Conservation (phyloP, 2,888 invertebrate species). For the Cloeon dipterum region DNA sequence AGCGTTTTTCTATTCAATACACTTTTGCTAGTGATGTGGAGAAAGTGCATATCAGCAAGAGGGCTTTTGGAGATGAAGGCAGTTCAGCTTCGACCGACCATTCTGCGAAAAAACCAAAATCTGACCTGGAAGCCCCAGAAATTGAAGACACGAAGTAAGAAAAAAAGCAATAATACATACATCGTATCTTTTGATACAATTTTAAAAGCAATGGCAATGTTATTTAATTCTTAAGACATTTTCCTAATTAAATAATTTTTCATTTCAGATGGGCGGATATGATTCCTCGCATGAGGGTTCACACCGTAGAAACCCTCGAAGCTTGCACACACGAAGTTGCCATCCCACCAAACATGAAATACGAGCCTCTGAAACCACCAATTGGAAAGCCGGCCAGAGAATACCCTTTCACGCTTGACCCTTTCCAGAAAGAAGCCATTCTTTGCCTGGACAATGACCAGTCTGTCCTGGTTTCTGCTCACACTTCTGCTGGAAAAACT, state of each 20-base stretch:
- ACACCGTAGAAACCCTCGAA: slow-evolving; percentile 71
- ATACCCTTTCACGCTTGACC: slow-evolving; percentile 86
- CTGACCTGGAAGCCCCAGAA: too few relatives aligned
- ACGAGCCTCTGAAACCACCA: slow-evolving; percentile 31
- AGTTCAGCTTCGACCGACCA: too few relatives aligned
- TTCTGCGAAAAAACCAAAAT: too few relatives aligned
- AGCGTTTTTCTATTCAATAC: too few relatives aligned
- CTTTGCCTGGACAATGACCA: slow-evolving; percentile 93
- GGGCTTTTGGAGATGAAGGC: slow-evolving; percentile 12
- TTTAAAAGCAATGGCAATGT: background rate
- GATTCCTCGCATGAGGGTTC: slow-evolving; percentile 61
- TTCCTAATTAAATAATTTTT: slow-evolving; percentile 4
- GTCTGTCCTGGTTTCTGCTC: slow-evolving; percentile 95
- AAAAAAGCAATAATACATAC: background rate
- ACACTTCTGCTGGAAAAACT: slow-evolving; percentile 98
- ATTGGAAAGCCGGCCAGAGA: slow-evolving; percentile 63
- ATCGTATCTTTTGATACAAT: too few relatives aligned
- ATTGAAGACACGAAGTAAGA: background rate
- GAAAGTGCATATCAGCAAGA: too few relatives aligned
- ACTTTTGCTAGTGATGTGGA: too few relatives aligned
- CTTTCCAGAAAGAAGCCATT: slow-evolving; percentile 94
- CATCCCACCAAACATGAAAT: slow-evolving; percentile 68
- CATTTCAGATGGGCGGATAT: slow-evolving; percentile 43
- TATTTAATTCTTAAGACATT: background rate
- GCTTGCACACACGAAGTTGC: slow-evolving; percentile 95